phyloP scores from a whole-genome alignment of 2,888 invertebrate genomes.

The Caenorhabditis uteleia region DNA sequence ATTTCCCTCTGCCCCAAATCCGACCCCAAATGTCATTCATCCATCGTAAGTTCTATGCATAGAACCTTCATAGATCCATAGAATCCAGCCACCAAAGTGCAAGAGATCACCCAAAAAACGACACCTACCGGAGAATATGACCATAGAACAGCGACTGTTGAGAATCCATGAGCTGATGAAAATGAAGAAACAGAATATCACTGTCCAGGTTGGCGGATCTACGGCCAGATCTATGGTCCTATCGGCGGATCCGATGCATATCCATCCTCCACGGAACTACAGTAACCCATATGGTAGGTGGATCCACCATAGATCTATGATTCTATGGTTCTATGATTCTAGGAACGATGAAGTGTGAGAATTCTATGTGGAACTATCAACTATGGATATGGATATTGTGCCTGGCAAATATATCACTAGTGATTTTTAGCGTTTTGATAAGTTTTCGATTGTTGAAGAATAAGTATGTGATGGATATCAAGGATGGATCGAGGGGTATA shows the following conservation, averaged over 20 bases:
- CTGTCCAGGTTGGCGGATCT: slow-evolving; percentile 8
- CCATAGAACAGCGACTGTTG: slow-evolving; percentile 32
- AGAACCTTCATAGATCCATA: slow-evolving; percentile 1
- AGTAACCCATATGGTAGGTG: no score
- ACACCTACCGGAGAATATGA: slow-evolving; percentile 20
- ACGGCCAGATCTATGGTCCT: no score
- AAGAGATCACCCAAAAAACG: slow-evolving; percentile 17
- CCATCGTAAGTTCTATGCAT: slow-evolving; percentile 34
- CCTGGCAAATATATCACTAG: slow-evolving; percentile 18
- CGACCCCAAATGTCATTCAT: slow-evolving; percentile 50
- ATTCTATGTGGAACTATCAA: slow-evolving; percentile 15
- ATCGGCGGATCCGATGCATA: no score
- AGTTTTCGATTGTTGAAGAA: slow-evolving; percentile 31
- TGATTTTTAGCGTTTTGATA: slow-evolving; percentile 9
- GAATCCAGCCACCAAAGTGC: slow-evolving; percentile 43
- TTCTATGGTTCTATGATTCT: no score
- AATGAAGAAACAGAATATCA: slow-evolving; percentile 14
- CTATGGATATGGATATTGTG: slow-evolving; percentile 30
- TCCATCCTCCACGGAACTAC: no score
- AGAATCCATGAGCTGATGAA: slow-evolving; percentile 33
- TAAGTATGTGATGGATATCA: slow-evolving; percentile 40
- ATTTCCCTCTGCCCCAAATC: slow-evolving; percentile 56
- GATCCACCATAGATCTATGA: no score
- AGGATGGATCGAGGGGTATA: slow-evolving; percentile 23
- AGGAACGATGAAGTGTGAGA: slow-evolving; percentile 12